Base-by-base conservation (phyloP, 2,888 invertebrate genomes). In the Cryptus viduatorius region DNA sequence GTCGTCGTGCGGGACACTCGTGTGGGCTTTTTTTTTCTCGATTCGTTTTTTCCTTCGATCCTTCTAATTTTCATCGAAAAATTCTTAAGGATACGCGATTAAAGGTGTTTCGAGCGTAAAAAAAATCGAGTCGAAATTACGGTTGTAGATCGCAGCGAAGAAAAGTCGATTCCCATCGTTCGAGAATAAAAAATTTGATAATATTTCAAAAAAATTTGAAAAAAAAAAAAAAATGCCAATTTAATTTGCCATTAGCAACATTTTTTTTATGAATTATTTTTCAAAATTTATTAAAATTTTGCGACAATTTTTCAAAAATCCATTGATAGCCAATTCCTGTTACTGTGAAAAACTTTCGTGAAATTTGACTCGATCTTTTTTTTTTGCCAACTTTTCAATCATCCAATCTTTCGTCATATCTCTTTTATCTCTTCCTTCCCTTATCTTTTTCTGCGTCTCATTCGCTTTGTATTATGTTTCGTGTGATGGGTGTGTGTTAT, bases 1-100 rank as follows among this genome's bases (percentile, higher is more conserved):
- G 29, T 50, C 29, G 67, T 77, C 76, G 59, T 44, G 83, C 50
- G 48, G 65, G 65, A 77, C 76, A 83, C 79, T 76, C 76, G 64
- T 61, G 48, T 56, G 71, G 75, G 31, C 79, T n/a, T 42, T 44
- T 48, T 53, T 67, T 69, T 44, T 53, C 8, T 19, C 16, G 12
- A n/a, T 68, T 24, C 19, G 42, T 50, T 72, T 46, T 5, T 68
- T 71, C 64, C 75, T 61, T 69, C 65, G n/a, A 64, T 42, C 68
- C 31, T 69, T 59, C 50, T 37, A 24, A 24, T 24, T 46, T 69
- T 61, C 53, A 46, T 80, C 53, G 59, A 53, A 72, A 84, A 82
- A 72, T 76, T 78, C 71, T 64, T 16, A 61, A 75, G 46, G 73
- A 61, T 61, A 61, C 29, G 12, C 31, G 61, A 75, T 16, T 14